Conservation (phyloP, 2,888 invertebrate genomes). For the Lasioglossum marginatum region DNA sequence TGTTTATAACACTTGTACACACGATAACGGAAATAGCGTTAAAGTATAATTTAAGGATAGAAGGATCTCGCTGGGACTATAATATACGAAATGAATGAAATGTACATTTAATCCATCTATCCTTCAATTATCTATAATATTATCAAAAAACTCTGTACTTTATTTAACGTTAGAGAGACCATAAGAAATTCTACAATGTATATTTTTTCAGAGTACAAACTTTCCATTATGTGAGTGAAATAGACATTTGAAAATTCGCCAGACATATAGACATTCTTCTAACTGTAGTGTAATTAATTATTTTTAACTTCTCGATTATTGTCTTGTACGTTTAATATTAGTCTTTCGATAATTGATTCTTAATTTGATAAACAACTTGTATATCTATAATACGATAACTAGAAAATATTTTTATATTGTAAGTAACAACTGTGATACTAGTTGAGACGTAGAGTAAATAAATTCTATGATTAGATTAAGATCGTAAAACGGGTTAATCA, state of each 20-base stretch:
- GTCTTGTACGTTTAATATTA: slow-evolving; percentile 1
- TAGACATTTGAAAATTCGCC: neutral
- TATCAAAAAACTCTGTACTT: neutral
- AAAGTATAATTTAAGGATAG: slow-evolving; percentile 21
- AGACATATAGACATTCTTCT: neutral
- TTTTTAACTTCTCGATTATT: slow-evolving; percentile 6
- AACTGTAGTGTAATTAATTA: slow-evolving; percentile 13
- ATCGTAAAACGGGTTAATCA: slow-evolving; percentile 4
- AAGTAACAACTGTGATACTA: slow-evolving; percentile 59
- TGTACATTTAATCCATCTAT: slow-evolving; percentile 29
- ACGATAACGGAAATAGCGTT: slow-evolving; percentile 1
- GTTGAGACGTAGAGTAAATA: slow-evolving; percentile 34
- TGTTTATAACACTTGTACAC: slow-evolving; percentile 27
- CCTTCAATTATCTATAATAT: slow-evolving; percentile 24
- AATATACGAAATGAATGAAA: slow-evolving; percentile 21
- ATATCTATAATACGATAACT: slow-evolving; percentile 19
- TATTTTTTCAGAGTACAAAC: slow-evolving; percentile 30
- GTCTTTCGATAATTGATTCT: neutral
- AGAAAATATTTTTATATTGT: slow-evolving; percentile 34
- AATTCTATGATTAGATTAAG: slow-evolving; percentile 29
- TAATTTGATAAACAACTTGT: slow-evolving; percentile 14
- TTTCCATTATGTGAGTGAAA: slow-evolving; percentile 4
- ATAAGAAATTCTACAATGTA: neutral
- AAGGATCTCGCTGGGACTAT: slow-evolving; percentile 6
- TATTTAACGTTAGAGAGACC: neutral